Conservation (phyloP, 92 coral and sea anemone species). For the Umimayanthus chanpuru region DNA sequence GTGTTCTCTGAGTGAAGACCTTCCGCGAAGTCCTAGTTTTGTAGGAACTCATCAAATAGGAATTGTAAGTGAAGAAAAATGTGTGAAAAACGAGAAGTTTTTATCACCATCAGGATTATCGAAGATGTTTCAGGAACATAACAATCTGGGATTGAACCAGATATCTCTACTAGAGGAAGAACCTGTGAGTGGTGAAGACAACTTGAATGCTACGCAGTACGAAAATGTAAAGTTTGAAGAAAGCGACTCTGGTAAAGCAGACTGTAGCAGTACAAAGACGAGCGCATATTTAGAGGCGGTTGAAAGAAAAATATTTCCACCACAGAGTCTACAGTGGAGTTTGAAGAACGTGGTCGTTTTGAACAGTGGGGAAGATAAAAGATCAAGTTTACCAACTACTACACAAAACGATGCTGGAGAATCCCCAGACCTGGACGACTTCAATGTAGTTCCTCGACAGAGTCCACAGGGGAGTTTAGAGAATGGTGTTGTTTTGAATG, state of each 20-base stretch:
- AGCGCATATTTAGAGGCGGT: background rate
- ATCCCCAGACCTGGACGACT: background rate
- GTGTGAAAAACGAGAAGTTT: background rate
- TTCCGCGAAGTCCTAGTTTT: background rate
- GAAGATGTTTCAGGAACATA: background rate
- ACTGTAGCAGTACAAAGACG: background rate
- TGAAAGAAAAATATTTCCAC: background rate
- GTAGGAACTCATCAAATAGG: background rate
- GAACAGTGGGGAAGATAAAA: too few species aligned
- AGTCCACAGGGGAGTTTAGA: background rate
- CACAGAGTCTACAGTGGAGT: too few species aligned
- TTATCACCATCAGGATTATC: background rate
- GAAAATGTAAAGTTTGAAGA: slow-evolving; percentile 9
- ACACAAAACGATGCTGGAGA: background rate
- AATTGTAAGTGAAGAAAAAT: background rate
- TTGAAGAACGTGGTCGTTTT: too few species aligned
- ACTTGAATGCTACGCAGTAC: background rate
- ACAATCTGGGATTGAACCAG: slow-evolving; percentile 8
- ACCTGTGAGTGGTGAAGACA: background rate
- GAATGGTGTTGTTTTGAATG: background rate
- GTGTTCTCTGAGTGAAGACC: background rate
- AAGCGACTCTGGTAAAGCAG: background rate
- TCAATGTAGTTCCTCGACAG: too few species aligned
- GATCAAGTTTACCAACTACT: background rate
- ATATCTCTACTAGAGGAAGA: background rate